Percentiles rank a stretch among this genome's conserved stretches.
phyloP scores from a whole-genome alignment of 1,140 invertebrate species.

The Prorops nasuta region DNA sequence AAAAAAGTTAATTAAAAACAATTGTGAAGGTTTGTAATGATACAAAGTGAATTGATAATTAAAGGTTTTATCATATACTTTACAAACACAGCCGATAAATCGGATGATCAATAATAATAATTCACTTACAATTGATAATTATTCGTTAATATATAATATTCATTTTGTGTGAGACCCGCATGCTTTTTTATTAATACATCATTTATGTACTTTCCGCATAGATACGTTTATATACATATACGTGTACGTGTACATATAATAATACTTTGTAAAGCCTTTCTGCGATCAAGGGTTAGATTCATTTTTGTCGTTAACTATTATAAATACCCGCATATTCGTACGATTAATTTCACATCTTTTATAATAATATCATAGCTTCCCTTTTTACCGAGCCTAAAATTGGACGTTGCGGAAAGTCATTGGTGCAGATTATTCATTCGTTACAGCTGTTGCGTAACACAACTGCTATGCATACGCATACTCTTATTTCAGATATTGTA shows the following conservation, averaged over 20 bases:
- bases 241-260: slow-evolving; percentile 9
- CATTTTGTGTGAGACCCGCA: neutral
- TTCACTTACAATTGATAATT: slow-evolving; percentile 6
- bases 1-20: no score
- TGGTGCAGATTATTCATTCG: neutral
- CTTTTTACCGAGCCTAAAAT: slow-evolving; percentile 13
- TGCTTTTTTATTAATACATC: slow-evolving; percentile 1
- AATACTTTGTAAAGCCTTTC: slow-evolving; percentile 15
- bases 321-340: slow-evolving; percentile 27
- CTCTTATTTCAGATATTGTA: no score
- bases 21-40: no score
- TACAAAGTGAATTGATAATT: slow-evolving; percentile 30
- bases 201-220: no score
- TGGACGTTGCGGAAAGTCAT: neutral
- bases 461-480: no score
- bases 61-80: slow-evolving; percentile 40
- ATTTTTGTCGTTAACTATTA: slow-evolving; percentile 18
- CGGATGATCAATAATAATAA: slow-evolving; percentile 33
- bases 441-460: neutral
- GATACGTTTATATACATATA: slow-evolving; percentile 5
- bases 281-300: neutral
- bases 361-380: slow-evolving; percentile 31
- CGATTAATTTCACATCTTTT: slow-evolving; percentile 9
- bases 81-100: slow-evolving; percentile 42
- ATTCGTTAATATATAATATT: neutral